A percentile compares a stretch with the other conserved stretches of the same genome.
These are phyloP conservation scores for Muntiacus muntjak DNA, from an alignment of 2,113 vertebrate genomes.

Conservation along the genomic window DNA sequence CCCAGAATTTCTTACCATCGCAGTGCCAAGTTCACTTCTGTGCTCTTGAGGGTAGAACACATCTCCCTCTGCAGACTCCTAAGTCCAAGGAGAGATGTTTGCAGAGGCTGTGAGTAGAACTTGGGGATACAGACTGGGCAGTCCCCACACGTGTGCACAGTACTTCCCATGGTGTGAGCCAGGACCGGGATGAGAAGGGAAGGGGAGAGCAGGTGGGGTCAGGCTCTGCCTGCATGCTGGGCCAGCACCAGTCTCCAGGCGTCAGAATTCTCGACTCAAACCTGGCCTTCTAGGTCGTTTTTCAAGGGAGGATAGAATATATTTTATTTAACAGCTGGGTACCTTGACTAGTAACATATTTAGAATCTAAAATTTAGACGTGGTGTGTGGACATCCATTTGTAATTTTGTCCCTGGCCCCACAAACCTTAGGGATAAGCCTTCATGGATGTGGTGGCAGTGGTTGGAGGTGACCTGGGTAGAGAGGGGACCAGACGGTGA, in stretches of 20 bases:
- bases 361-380: neutral
- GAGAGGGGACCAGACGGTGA: neutral
- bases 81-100: neutral
- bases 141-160: accelerated
- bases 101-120: neutral
- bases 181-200: neutral
- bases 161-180: neutral
- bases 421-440: neutral
- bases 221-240: neutral
- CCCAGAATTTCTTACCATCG: neutral
- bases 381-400: neutral
- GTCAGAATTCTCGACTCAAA: neutral
- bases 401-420: neutral
- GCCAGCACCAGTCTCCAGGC: neutral
- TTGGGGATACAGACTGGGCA: neutral
- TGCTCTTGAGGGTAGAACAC: neutral
- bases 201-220: neutral
- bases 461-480: neutral
- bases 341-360: neutral
- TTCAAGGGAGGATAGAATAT: neutral
- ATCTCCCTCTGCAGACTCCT: neutral
- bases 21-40: neutral
- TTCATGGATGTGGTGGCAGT: neutral
- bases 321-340: conserved; percentile 8
- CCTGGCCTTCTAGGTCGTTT: neutral